A percentile compares a stretch with the other conserved stretches of the same genome.
Evolutionary conservation across 35 echinoderm and acorn worm genomes (phyloP).

Genomic region (Holothuria glaberrima): DNA sequence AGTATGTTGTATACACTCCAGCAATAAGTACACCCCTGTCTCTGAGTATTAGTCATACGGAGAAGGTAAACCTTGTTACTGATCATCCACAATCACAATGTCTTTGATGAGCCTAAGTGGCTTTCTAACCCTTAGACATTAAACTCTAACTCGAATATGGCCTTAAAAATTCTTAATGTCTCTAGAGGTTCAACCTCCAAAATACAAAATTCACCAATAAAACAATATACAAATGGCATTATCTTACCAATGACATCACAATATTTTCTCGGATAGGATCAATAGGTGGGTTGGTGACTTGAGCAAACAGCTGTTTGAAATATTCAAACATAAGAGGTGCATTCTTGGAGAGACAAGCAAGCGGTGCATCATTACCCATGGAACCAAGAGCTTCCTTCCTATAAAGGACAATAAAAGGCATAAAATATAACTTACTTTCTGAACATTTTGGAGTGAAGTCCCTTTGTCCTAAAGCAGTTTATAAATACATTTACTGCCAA

Average conservation of each 20-base stretch:
- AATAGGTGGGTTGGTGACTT: conserved; percentile 98
- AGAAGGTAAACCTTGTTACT: too few relatives aligned
- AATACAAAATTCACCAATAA: neutral
- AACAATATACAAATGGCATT: neutral
- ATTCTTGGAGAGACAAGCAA: conserved; percentile 90
- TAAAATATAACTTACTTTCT: neutral
- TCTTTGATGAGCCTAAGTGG: neutral
- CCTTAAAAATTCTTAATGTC: too few relatives aligned
- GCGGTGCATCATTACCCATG: conserved; percentile 94
- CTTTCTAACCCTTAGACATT: too few relatives aligned
- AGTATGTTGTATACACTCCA: too few relatives aligned
- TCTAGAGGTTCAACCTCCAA: neutral
- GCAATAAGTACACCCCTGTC: too few relatives aligned
- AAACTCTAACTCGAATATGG: too few relatives aligned
- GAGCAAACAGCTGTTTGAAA: conserved; percentile 99
- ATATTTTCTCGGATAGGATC: conserved; percentile 95
- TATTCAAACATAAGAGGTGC: conserved; percentile 95
- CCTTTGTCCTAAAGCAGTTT: too few relatives aligned
- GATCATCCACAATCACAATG: too few relatives aligned
- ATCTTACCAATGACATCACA: conserved; percentile 98
- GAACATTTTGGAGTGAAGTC: too few relatives aligned
- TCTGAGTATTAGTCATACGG: too few relatives aligned
- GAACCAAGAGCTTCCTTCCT: conserved; percentile 98
- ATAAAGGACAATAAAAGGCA: neutral
- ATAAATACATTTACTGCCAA: too few relatives aligned